Base-by-base conservation (phyloP, 2,888 invertebrate genomes). In the Stegophylla sp. region DNA sequence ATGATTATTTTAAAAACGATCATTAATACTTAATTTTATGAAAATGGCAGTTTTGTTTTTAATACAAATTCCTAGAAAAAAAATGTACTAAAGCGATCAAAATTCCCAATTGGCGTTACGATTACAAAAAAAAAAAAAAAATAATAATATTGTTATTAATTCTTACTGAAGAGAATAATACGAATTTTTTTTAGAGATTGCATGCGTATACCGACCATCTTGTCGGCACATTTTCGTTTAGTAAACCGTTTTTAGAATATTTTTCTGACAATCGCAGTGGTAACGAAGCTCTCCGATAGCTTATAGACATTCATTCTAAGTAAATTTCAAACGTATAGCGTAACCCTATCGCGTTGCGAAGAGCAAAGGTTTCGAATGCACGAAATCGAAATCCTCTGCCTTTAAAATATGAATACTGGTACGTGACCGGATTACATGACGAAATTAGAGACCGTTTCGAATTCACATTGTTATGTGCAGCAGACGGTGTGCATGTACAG, bases 401-500 rank as follows among this genome's bases (percentile, higher is more conserved):
- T 23, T 20, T 77, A 77, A 77, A 77, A 69, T 77, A 77, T 77
- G 77, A 69, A 69, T 69, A 69, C 67, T n/a, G 20, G 3, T 69
- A 77, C 77, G 77, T 77, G 77, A 61, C 69, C 3, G 10, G 59
- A 28, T 48, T 77, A 69, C 59, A 43, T 41, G 66, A 53, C 41
- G 53, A 48, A 71, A 45, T 74, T 48, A 63, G 51, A 64, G 34
- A 41, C 23, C 17, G 26, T 76, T 64, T 48, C 10, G 17, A 13
- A 34, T 66, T 3, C 34, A 28, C 26, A 10, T 72, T 23, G 56
- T 41, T 43, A 43, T 64, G 69, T 77, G 53, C 69, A 59, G 53
- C 69, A 59, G 59, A 77, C 69, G 23, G 63, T 5, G 74, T 5
- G 74, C 23, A 34, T 63, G 48, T 63, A 61, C 9, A n/a, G n/a